Evolutionary conservation across 1,140 invertebrate species (phyloP).

Genomic region (Delia radicum): DNA sequence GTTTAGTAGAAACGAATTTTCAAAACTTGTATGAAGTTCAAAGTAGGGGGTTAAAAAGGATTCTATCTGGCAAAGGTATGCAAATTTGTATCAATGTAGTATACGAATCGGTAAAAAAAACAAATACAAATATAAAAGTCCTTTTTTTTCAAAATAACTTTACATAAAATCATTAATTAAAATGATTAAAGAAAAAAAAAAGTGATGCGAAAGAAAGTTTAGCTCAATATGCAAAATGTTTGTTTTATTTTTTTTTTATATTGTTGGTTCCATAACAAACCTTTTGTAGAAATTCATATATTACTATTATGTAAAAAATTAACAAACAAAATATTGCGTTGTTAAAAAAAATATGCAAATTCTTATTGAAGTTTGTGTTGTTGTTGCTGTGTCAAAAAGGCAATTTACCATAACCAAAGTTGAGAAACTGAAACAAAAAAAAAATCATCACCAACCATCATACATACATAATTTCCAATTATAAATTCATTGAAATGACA

Average conservation of each 20-base stretch:
- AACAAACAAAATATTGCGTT: slow-evolving; percentile 13
- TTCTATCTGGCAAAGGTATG: not conserved
- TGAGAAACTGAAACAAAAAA: too few species aligned
- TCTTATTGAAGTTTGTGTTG: not conserved
- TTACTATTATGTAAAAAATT: not conserved
- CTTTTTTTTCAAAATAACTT: slow-evolving; percentile 9
- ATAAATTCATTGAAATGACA: slow-evolving; percentile 24
- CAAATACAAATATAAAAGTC: not conserved
- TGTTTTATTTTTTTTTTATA: too few species aligned
- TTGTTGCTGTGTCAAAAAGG: slow-evolving; percentile 1
- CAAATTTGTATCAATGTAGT: not conserved
- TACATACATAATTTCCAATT: slow-evolving; percentile 13
- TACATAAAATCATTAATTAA: slow-evolving; percentile 23
- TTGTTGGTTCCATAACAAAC: not conserved
- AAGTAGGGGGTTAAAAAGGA: too few species aligned
- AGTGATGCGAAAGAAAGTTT: not conserved
- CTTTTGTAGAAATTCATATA: not conserved
- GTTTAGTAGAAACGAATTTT: not conserved
- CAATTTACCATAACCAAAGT: slow-evolving; percentile 20
- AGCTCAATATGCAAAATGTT: slow-evolving; percentile 1
- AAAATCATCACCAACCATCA: not conserved
- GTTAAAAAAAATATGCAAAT: slow-evolving; percentile 15
- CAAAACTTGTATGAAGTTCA: not conserved
- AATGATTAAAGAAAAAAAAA: slow-evolving; percentile 18
- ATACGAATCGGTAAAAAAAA: not conserved